These are phyloP conservation scores for Ceriagrion tenellum DNA, from an alignment of 2,888 invertebrate genomes.

Conservation along the genomic window DNA sequence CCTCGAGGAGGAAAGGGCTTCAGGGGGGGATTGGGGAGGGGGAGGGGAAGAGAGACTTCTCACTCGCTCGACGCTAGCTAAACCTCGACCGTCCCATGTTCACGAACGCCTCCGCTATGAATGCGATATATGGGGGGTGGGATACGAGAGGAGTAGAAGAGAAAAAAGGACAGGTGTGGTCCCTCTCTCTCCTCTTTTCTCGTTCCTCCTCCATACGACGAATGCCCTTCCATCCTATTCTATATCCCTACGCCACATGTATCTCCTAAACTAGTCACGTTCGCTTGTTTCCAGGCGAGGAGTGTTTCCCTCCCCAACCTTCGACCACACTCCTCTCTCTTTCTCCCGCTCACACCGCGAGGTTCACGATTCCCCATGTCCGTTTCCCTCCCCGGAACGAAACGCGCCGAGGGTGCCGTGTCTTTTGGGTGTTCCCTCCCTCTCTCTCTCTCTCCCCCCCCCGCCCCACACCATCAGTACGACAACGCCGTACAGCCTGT, in stretches of 20 bases:
- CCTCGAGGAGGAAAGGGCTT: background rate
- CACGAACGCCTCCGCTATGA: background rate
- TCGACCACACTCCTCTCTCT: background rate
- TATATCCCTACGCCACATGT: constrained; percentile 9
- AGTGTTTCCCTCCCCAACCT: background rate
- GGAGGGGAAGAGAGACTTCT: background rate
- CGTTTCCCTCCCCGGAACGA: background rate
- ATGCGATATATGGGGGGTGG: background rate
- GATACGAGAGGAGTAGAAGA: background rate
- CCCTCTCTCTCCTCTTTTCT: background rate
- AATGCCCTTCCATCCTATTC: background rate
- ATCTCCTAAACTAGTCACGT: constrained; percentile 54
- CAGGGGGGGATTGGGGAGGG: no score
- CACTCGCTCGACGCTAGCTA: background rate
- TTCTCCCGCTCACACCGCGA: background rate
- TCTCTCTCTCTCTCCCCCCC: no score
- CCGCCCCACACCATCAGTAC: constrained; percentile 27
- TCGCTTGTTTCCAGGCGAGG: constrained; percentile 51
- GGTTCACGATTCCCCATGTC: background rate
- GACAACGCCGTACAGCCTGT: constrained; percentile 46
- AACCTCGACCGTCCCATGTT: background rate
- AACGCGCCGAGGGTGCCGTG: constrained; percentile 12
- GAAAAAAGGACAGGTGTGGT: constrained; percentile 55
- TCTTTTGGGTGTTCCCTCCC: constrained; percentile 41
- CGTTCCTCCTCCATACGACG: background rate